phyloP scores from a whole-genome alignment of 2,113 vertebrate genomes.

The Setophaga kirtlandii region DNA sequence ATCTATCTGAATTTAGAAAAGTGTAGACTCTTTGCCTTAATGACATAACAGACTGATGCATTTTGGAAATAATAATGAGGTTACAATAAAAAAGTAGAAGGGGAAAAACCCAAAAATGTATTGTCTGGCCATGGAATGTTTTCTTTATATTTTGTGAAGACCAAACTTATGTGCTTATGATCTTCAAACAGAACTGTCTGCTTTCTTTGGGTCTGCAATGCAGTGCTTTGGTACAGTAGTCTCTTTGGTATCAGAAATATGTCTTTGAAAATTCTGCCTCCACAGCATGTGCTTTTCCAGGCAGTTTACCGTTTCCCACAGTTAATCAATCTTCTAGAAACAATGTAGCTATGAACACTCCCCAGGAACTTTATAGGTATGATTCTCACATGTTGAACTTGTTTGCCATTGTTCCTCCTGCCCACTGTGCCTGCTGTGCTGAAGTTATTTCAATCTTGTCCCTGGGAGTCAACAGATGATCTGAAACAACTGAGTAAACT shows the following conservation, averaged over 20 bases:
- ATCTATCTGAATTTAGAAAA: not conserved
- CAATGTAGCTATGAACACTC: not conserved
- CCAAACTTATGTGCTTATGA: not conserved
- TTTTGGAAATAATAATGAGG: not conserved
- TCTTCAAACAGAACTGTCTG: not conserved
- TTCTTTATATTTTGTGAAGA: not conserved
- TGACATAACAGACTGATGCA: not conserved
- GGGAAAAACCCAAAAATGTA: not conserved
- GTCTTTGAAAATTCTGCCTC: not conserved
- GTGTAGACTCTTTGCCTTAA: not conserved
- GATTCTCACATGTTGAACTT: constrained; percentile 12
- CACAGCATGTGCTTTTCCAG: not conserved
- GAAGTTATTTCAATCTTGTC: not conserved
- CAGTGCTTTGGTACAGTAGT: not conserved
- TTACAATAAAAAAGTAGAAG: not conserved
- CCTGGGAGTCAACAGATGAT: not conserved
- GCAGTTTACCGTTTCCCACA: constrained; percentile 17
- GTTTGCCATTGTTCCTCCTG: not conserved
- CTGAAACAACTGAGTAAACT: not conserved
- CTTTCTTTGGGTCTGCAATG: not conserved
- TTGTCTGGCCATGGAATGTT: not conserved
- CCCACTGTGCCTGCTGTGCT: not conserved
- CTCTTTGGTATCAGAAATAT: not conserved
- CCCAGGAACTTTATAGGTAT: not conserved
- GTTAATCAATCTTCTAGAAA: constrained; percentile 27